Conservation (phyloP, 2,113 vertebrate genomes). For the Semicossyphus pulcher region DNA sequence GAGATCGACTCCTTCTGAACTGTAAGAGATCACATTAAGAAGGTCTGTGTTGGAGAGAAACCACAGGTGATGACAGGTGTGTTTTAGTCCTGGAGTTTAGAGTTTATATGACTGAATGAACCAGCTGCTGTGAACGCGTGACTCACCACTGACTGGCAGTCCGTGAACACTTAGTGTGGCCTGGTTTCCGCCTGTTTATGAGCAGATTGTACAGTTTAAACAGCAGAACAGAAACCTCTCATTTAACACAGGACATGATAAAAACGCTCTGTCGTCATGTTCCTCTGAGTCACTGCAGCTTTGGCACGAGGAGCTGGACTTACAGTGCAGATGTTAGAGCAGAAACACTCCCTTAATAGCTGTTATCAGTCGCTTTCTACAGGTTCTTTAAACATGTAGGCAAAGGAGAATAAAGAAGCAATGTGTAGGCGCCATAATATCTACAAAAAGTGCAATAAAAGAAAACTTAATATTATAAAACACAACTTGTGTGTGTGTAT, state of each 20-base stretch:
- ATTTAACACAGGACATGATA: neutral
- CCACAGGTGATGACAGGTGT: neutral
- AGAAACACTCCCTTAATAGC: neutral
- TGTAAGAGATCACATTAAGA: neutral
- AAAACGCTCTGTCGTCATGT: neutral
- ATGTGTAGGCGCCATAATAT: too few species aligned
- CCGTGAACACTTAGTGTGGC: neutral
- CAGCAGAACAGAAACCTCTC: neutral
- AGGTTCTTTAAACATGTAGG: neutral
- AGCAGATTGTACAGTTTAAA: conserved; percentile 14
- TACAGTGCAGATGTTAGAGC: neutral
- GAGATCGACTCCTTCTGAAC: too few species aligned
- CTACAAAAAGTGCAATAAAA: neutral
- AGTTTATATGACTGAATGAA: conserved; percentile 1
- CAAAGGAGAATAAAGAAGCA: neutral
- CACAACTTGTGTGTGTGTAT: neutral
- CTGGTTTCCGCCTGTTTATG: conserved; percentile 34
- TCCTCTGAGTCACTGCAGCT: conserved; percentile 19
- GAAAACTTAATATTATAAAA: neutral
- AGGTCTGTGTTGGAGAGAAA: neutral
- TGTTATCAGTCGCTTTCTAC: neutral
- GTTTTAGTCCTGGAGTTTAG: neutral
- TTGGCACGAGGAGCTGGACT: neutral
- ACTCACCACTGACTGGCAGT: conserved; percentile 12
- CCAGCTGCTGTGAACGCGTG: conserved; percentile 17